Percentiles rank a stretch among this genome's conserved stretches.
Conservation (phyloP, 2,888 invertebrate genomes). For the Chorisops tibialis region DNA sequence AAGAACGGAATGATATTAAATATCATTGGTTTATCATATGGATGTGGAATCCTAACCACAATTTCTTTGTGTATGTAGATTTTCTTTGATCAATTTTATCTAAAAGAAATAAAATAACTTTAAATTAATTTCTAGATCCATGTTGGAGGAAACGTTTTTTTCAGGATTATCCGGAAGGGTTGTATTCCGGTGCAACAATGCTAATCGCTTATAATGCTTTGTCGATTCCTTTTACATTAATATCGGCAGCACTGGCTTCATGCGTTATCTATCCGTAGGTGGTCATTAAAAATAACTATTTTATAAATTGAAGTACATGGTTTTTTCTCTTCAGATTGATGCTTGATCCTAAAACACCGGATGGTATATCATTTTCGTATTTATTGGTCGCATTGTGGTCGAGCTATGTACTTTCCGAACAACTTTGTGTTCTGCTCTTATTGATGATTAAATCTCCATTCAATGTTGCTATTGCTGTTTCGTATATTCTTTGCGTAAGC, state of each 20-base stretch:
- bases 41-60: slow-evolving; percentile 49
- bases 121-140: slow-evolving; percentile 59
- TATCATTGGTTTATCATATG: slow-evolving; percentile 49
- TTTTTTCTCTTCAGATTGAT: slow-evolving; percentile 41
- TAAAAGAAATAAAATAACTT: not conserved
- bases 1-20: slow-evolving; percentile 51
- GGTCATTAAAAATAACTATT: slow-evolving; percentile 39
- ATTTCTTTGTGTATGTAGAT: slow-evolving; percentile 43
- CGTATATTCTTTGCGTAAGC: slow-evolving; percentile 73
- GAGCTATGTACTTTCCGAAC: slow-evolving; percentile 80
- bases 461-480: slow-evolving; percentile 71
- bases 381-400: slow-evolving; percentile 76
- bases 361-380: slow-evolving; percentile 57
- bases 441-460: slow-evolving; percentile 77
- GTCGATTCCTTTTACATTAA: slow-evolving; percentile 76
- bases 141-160: slow-evolving; percentile 87
- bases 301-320: slow-evolving; percentile 35
- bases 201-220: slow-evolving; percentile 77
- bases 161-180: slow-evolving; percentile 84
- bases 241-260: slow-evolving; percentile 68
- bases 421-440: slow-evolving; percentile 76
- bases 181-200: slow-evolving; percentile 83
- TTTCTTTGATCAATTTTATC: not conserved
- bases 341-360: slow-evolving; percentile 45
- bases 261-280: slow-evolving; percentile 72